Percentiles rank a stretch among this genome's conserved stretches.
These are phyloP conservation scores for Myopa tessellatipennis DNA, from an alignment of 2,888 invertebrate species.

Conservation along the genomic window DNA sequence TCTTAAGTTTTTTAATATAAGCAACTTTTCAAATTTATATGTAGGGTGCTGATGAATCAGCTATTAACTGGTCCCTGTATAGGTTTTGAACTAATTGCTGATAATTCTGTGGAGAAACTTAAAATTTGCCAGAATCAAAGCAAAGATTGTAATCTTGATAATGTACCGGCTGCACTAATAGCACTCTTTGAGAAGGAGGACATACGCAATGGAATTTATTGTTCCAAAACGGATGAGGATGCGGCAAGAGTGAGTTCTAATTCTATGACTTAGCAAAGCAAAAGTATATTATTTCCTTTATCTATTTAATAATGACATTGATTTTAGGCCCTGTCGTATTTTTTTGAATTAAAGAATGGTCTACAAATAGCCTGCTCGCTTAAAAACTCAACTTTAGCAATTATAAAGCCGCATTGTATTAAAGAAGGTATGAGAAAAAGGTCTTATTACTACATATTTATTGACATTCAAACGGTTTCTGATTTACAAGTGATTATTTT, in stretches of 20 bases:
- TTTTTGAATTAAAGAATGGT: slow-evolving; percentile 73
- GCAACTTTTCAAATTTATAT: too few species aligned
- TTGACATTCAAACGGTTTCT: too few species aligned
- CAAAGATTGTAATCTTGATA: slow-evolving; percentile 48
- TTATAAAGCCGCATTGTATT: slow-evolving; percentile 92
- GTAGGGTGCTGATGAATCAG: slow-evolving; percentile 60
- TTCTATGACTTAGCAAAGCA: background rate
- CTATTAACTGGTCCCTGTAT: slow-evolving; percentile 59
- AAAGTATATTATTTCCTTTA: background rate
- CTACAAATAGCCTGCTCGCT: slow-evolving; percentile 71
- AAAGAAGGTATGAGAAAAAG: slow-evolving; percentile 72
- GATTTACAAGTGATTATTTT: too few species aligned
- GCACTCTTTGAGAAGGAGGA: slow-evolving; percentile 76
- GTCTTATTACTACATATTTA: background rate
- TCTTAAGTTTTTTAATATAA: too few species aligned
- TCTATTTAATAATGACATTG: background rate
- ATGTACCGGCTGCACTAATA: slow-evolving; percentile 68
- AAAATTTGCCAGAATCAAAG: slow-evolving; percentile 52
- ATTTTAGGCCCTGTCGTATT: slow-evolving; percentile 71
- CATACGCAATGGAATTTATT: slow-evolving; percentile 78
- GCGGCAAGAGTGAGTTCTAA: slow-evolving; percentile 45
- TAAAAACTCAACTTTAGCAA: slow-evolving; percentile 80
- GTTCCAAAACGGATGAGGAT: slow-evolving; percentile 71
- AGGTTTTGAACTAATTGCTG: slow-evolving; percentile 63
- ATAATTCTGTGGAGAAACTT: slow-evolving; percentile 63